These are phyloP conservation scores for Ctenomys sociabilis DNA, from an alignment of 2,113 vertebrate species.

Conservation along the genomic window DNA sequence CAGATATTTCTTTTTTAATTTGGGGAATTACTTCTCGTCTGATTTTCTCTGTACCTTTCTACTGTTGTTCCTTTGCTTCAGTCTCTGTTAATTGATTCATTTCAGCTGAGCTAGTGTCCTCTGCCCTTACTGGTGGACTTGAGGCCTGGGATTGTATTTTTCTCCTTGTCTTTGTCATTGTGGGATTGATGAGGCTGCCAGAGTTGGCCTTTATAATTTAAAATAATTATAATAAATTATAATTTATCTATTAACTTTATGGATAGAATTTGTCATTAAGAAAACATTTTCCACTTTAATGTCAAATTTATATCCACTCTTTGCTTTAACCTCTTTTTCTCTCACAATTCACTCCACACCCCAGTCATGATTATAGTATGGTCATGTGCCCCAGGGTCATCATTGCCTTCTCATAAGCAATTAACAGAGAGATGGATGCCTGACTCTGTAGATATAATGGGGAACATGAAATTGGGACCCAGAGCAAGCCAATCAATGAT, in stretches of 20 bases:
- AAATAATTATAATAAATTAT: too few species aligned
- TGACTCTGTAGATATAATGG: neutral
- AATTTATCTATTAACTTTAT: neutral
- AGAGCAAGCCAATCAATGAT: neutral
- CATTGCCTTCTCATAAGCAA: neutral
- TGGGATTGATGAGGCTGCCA: too few species aligned
- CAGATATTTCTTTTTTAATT: too few species aligned
- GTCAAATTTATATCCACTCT: neutral
- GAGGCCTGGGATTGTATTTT: too few species aligned
- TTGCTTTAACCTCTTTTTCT: neutral
- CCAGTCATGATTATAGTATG: neutral
- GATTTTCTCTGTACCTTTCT: too few species aligned
- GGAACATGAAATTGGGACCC: neutral
- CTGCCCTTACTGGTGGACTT: too few species aligned
- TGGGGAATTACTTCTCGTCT: too few species aligned
- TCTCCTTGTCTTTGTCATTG: too few species aligned
- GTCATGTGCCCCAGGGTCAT: neutral
- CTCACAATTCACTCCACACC: neutral
- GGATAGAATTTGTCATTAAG: neutral
- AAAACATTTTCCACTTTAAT: neutral
- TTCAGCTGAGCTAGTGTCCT: too few species aligned
- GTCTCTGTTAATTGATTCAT: too few species aligned
- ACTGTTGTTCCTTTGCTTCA: too few species aligned
- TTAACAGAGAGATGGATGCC: neutral
- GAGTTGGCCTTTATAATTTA: neutral